Evolutionary conservation across 1,140 invertebrate genomes (phyloP), one percentile per base, ranked within the genome.

Genomic region (Phymorhynchus buccinoides): DNA sequence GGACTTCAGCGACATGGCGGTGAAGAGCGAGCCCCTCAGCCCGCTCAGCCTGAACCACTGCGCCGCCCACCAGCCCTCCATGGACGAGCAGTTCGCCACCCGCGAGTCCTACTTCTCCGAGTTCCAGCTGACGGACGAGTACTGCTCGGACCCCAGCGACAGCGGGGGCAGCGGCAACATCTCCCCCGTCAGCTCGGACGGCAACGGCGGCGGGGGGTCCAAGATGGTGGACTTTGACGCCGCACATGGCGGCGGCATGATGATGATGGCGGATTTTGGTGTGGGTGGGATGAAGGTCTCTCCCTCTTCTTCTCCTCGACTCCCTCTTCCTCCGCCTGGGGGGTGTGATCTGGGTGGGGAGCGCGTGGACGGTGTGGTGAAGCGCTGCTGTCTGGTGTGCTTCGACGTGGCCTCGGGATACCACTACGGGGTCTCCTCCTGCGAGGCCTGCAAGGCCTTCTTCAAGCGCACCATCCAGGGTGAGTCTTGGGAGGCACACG

Each of bases 401-500:
- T 98, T 98, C 0, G 98, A 99, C 93, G 95, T 97, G 18, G 98
- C 98, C 0, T 99, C 98, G 30, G 99, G 99, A 12, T 99, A 99
- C 93, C 99, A 99, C 94, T 99, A 99, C 91, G 98, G 98, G 14
- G 98, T 99, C 6, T 98, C 98, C 30, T 99, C 93, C 1, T 99
- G 98, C 92, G 98, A 99, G 94, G 99, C 98, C 16, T 99, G 98
- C 94, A 99, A 99, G 95, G 98, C 98, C 42, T 99, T 99, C 94
- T 99, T 99, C 92, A 99, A 99, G 94, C 95, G 98, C 91, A 99
- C 98, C 80, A 99, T 99, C 94, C 98, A 99, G 96, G 98, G 98
- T 97, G 95, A 92, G 88, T 52, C 48, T 0, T 52, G 48, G 48
- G 12, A 18, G 0, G 48, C 12, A 18, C 12, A 18, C 12, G 48